Conservation (phyloP, 2,113 vertebrate species). For the Lanius collurio region DNA sequence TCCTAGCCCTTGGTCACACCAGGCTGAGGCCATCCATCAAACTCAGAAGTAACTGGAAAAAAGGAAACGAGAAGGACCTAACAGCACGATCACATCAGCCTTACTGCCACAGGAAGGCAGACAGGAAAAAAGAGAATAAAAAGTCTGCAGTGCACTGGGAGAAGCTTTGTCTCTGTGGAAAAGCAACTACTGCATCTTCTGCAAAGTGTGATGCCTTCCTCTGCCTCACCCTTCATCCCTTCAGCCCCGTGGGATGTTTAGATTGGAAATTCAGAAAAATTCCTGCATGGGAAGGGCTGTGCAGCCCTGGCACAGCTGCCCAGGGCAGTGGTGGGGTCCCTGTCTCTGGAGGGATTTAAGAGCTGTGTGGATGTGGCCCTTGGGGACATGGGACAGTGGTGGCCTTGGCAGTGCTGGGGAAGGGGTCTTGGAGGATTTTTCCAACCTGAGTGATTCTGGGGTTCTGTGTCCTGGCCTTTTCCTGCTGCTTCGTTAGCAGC, state of each 20-base stretch:
- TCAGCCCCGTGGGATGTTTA: neutral
- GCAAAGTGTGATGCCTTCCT: neutral
- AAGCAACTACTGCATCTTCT: neutral
- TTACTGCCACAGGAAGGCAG: neutral
- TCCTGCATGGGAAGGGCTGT: neutral
- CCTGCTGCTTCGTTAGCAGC: neutral
- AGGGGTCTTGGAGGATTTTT: neutral
- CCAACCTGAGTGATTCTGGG: neutral
- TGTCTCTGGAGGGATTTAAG: neutral
- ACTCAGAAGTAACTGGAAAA: neutral
- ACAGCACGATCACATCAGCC: neutral
- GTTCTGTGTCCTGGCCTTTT: rapidly evolving
- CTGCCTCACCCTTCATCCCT: neutral
- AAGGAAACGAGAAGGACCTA: neutral
- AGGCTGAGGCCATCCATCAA: constrained; percentile 7
- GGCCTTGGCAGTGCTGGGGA: neutral
- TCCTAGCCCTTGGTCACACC: neutral
- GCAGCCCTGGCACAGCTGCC: neutral
- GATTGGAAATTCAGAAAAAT: neutral
- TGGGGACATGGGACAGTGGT: neutral
- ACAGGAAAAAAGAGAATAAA: neutral
- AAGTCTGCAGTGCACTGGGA: neutral
- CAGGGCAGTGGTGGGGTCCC: rapidly evolving
- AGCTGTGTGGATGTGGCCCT: neutral
- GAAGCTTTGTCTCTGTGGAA: neutral